phyloP scores from a whole-genome alignment of 2,797 vertebrate species.

The Jordanella pulchra region DNA sequence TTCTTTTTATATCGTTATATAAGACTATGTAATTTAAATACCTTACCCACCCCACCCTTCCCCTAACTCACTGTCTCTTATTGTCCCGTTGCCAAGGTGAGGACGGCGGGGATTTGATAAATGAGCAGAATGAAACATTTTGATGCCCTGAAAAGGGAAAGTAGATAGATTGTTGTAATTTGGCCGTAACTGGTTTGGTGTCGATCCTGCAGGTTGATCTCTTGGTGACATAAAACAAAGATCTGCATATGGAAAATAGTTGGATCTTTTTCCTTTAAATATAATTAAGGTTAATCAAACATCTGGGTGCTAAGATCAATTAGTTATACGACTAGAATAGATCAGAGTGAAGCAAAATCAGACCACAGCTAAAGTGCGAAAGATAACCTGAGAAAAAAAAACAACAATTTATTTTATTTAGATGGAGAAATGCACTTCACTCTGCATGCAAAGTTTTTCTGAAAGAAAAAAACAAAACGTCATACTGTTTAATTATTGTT shows the following conservation, averaged over 20 bases:
- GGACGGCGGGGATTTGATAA: not conserved
- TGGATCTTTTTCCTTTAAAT: not conserved
- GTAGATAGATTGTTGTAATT: not conserved
- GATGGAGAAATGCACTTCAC: too few relatives aligned
- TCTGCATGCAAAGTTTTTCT: too few relatives aligned
- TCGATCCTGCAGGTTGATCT: not conserved
- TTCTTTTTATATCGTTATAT: too few relatives aligned
- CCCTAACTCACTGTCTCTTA: not conserved
- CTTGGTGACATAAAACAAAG: not conserved
- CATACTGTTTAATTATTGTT: too few relatives aligned
- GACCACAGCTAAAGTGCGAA: not conserved
- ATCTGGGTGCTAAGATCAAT: not conserved
- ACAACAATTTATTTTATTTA: too few relatives aligned
- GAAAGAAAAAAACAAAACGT: too few relatives aligned
- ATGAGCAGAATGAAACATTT: not conserved
- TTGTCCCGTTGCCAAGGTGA: not conserved
- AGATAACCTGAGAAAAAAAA: too few relatives aligned
- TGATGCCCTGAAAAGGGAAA: constrained; percentile 6
- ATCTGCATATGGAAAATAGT: not conserved
- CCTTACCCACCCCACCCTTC: not conserved
- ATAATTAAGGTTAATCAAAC: not conserved
- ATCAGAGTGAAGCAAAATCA: not conserved
- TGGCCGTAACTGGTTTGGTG: not conserved
- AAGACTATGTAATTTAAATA: not conserved
- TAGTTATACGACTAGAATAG: not conserved